These are phyloP conservation scores for Probosciger aterrimus DNA, from an alignment of 2,113 vertebrate genomes.

Conservation along the genomic window DNA sequence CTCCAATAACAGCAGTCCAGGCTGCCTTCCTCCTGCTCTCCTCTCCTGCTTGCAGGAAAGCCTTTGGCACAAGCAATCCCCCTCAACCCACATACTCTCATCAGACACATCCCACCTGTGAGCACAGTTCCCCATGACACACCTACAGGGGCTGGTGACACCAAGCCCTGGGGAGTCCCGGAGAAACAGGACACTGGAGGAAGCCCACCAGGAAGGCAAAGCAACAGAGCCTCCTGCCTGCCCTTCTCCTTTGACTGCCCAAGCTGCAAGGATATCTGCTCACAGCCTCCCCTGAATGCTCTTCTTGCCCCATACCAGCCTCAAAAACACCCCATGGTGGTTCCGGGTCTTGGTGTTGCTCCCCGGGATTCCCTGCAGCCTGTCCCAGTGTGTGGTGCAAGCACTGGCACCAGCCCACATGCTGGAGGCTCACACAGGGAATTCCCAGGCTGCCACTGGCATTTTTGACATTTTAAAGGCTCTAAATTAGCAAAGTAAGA, in stretches of 20 bases:
- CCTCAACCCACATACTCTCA: rapidly evolving
- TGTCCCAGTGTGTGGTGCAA: rapidly evolving
- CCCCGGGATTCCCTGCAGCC: not conserved
- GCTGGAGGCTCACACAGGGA: not conserved
- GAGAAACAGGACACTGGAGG: not conserved
- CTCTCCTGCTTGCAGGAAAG: not conserved
- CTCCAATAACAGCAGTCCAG: not conserved
- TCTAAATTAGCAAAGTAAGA: not conserved
- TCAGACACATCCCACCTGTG: rapidly evolving
- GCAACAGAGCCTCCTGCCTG: not conserved
- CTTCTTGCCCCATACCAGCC: not conserved
- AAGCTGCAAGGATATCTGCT: rapidly evolving
- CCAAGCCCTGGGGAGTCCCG: not conserved
- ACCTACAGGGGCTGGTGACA: not conserved
- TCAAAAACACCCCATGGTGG: not conserved
- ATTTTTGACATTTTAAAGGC: constrained; percentile 14
- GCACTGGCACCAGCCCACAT: not conserved
- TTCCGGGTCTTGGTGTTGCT: rapidly evolving
- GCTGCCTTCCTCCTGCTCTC: not conserved
- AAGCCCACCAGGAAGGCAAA: not conserved
- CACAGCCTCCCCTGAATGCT: not conserved
- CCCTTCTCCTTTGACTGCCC: not conserved
- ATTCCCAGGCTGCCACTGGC: not conserved
- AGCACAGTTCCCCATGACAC: not conserved
- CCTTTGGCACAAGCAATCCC: not conserved